phyloP scores from a whole-genome alignment of 2,113 vertebrate genomes.

The Erinaceus europaeus region DNA sequence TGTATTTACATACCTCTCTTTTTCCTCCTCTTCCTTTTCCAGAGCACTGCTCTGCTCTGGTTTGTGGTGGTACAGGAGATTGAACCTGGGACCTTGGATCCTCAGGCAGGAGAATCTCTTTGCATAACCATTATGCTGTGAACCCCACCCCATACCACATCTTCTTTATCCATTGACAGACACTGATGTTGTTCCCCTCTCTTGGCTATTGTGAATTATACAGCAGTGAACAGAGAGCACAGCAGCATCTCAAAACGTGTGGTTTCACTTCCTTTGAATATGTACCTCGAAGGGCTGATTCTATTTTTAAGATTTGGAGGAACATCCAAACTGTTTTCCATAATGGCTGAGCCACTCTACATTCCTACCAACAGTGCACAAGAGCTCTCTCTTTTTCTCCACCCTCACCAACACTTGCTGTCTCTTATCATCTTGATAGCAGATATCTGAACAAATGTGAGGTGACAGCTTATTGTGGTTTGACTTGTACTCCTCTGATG shows the following conservation, averaged over 20 bases:
- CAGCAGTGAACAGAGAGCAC: neutral
- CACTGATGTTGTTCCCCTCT: neutral
- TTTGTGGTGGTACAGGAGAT: no score
- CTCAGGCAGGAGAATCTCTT: no score
- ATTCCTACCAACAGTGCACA: neutral
- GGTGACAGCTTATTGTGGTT: neutral
- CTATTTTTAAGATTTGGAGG: slow-evolving; percentile 3
- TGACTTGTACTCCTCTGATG: neutral
- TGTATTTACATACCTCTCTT: fast-evolving
- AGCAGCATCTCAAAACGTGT: neutral
- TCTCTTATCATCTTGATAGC: neutral
- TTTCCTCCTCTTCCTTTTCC: no score
- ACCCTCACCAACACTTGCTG: neutral
- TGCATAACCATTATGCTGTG: no score
- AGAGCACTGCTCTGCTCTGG: no score
- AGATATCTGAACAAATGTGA: neutral
- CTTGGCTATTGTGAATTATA: neutral
- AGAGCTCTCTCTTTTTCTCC: neutral
- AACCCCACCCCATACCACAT: no score
- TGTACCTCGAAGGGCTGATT: neutral
- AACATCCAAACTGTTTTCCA: neutral
- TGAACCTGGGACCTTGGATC: no score
- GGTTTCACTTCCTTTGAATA: neutral
- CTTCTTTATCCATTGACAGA: neutral
- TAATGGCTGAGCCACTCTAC: neutral